Base-by-base conservation (phyloP, 2,888 invertebrate genomes). In the Eumerus sabulonum region DNA sequence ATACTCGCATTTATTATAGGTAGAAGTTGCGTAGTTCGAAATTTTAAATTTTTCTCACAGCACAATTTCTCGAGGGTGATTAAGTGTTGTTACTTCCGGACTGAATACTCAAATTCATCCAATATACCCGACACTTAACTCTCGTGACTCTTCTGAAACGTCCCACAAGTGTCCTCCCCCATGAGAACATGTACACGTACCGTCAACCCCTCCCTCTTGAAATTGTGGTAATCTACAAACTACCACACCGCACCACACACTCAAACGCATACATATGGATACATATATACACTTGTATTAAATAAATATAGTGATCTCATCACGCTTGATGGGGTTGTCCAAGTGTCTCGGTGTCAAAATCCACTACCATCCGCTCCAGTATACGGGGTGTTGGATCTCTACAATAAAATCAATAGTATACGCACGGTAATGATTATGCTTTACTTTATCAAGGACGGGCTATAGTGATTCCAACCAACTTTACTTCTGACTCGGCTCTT, bases 51-150 rank as follows among this genome's bases (percentile, higher is more conserved):
- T 27, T 70, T 70, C 70, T 48, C 60, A 70, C 70, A 70, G 70
- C 70, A 62, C 42, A 70, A 62, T 70, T 70, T 62, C 54, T 62
- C 17, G 60, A 54, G 70, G 60, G 62, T 60, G 70, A 70, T 54
- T 62, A 53, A 70, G 63, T 71, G 63, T 71, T 63, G 63, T 51
- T 42, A 56, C 71, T 71, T 71, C 71, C 71, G 71, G 71, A 63
- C 71, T 71, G 63, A 56, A 63, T 63, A 63, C 50, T 71, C 51
- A 38, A 36, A 62, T 63, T 44, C 44, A 44, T 71, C 63, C 40
- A 60, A 27, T 54, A 62, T 27, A 68, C 57, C 27, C 44, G 17
- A 12, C 62, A 63, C 71, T 63, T 71, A 63, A 71, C 40, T 60
- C 40, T 44, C 16, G 56, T 71, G 62, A 71, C 50, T 56, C 9